phyloP scores from a whole-genome alignment of 1,140 invertebrate genomes.

The Drosophila bifasciata region DNA sequence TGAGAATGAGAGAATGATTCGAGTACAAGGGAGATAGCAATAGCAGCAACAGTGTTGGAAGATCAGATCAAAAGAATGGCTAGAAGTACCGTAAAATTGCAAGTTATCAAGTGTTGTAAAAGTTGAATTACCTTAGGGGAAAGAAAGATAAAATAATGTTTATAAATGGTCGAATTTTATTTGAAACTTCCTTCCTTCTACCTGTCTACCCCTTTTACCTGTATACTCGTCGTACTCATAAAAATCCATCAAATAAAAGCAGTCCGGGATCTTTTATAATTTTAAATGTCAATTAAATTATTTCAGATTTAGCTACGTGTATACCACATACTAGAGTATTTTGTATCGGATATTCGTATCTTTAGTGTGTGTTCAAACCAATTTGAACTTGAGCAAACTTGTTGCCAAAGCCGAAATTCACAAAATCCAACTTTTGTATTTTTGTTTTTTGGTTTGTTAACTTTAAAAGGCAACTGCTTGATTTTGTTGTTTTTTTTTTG shows the following conservation, averaged over 20 bases:
- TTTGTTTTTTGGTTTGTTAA: conserved; percentile 72
- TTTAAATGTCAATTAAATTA: conserved; percentile 66
- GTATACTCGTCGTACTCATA: no score
- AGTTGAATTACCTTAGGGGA: no score
- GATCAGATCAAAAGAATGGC: no score
- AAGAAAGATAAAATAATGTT: no score
- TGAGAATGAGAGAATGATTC: conserved; percentile 19
- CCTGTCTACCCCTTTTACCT: no score
- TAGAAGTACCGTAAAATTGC: no score
- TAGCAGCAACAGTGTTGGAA: neutral
- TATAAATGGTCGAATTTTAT: no score
- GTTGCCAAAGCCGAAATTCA: conserved; percentile 50
- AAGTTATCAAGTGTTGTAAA: no score
- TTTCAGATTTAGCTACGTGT: conserved; percentile 35
- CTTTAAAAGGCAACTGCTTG: conserved; percentile 66
- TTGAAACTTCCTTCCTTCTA: no score
- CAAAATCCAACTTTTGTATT: conserved; percentile 63
- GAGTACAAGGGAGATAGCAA: neutral
- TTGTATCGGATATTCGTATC: conserved; percentile 27
- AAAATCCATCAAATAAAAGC: no score
- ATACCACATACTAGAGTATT: conserved; percentile 28
- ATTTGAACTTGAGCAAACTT: conserved; percentile 81
- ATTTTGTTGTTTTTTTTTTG: conserved; percentile 54
- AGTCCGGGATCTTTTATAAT: neutral
- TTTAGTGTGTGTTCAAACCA: conserved; percentile 65